Evolutionary conservation across 2,888 invertebrate genomes (phyloP), one percentile per base, ranked within the genome.

Genomic region (Platycheirus rosarum): DNA sequence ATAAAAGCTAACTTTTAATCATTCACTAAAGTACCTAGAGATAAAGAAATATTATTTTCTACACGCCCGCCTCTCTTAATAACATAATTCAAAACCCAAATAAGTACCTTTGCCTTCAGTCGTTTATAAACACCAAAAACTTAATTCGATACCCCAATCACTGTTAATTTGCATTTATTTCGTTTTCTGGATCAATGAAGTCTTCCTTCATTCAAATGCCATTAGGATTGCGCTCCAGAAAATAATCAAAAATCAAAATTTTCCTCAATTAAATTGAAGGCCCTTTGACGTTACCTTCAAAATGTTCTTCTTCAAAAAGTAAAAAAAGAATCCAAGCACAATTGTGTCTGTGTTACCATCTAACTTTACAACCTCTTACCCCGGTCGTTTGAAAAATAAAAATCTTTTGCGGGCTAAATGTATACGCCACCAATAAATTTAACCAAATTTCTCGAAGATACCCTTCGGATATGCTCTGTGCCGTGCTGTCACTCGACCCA

Each of bases 191-290:
- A 73, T 73, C 71, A 71, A 77, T 60, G 20, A n/a, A n/a, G 18
- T 9, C 44, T 18, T 40, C 35, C 16, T 40, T 42, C 60, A 73
- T 68, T 78, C 60, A 73, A 62, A 51, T 62, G 48, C 66, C 65
- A 78, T 66, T 68, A 74, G 55, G 60, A 66, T 46, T 74, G 23
- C 13, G 40, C 62, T 62, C 62, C 32, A 40, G 13, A 62, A 40
- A 44, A 32, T 68, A 69, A 53, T 70, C 65, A 65, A 75, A 68
- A 79, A 49, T 49, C 55, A 65, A 79, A 76, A 62, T 71, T 63
- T 55, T 49, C 77, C 63, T 77, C 77, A 82, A 82, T 76, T 82
- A 77, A 68, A 82, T 77, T 71, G 82, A 71, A 76, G 70, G 77
- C 40, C 71, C 82, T 77, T 77, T 82, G 82, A 82, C 71, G 62